Percentiles rank a stretch among this genome's conserved stretches.
Conservation (phyloP, 2,797 vertebrate species). For the Myiotriccus ornatus region DNA sequence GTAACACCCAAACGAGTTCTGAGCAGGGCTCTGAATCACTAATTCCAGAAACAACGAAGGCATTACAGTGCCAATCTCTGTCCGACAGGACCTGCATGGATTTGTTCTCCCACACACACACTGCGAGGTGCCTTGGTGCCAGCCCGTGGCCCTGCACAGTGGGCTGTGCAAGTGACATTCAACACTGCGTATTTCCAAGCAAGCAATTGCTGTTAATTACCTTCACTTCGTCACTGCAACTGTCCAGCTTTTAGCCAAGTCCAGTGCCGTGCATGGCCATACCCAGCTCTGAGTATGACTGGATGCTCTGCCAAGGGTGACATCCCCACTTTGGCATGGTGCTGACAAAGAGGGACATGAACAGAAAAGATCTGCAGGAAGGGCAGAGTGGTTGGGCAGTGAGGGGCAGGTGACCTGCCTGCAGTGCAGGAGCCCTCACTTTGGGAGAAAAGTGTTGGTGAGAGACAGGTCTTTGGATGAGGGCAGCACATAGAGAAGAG, state of each 20-base stretch:
- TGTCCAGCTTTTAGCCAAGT: neutral
- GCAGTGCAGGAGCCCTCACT: rapidly evolving
- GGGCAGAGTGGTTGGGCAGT: neutral
- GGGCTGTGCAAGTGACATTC: neutral
- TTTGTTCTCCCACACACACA: neutral
- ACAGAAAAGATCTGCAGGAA: neutral
- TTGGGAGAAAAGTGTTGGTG: rapidly evolving
- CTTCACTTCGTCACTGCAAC: neutral
- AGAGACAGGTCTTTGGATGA: neutral
- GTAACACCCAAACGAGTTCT: neutral
- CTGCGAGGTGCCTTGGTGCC: neutral
- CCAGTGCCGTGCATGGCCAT: rapidly evolving
- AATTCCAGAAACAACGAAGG: neutral
- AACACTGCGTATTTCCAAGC: neutral
- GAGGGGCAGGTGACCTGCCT: neutral
- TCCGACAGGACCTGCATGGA: neutral
- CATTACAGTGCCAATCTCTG: rapidly evolving
- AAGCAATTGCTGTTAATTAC: neutral
- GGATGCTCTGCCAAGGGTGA: neutral
- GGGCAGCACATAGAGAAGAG: neutral
- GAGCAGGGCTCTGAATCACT: neutral
- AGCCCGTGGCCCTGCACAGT: neutral
- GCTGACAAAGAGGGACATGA: neutral
- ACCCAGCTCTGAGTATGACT: neutral
- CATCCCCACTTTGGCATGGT: neutral